Conservation (phyloP, 2,888 invertebrate species). For the Serrognathus titanus region DNA sequence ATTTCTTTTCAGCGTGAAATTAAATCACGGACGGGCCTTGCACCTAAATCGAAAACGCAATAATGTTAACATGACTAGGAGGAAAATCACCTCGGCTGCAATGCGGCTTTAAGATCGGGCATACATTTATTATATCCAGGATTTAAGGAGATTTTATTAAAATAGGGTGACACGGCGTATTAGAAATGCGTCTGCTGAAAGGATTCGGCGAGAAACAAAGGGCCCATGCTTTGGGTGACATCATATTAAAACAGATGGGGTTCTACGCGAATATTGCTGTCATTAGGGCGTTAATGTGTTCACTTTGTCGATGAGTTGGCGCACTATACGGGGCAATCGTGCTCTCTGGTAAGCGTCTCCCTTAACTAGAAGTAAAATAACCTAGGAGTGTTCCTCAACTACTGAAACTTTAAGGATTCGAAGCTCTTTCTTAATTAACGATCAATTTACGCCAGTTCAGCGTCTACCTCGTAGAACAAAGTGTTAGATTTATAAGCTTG, state of each 20-base stretch:
- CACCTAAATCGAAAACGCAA: no score
- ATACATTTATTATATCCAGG: no score
- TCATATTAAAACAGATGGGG: slow-evolving; percentile 21
- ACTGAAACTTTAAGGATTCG: slow-evolving; percentile 2
- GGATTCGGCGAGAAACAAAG: neutral
- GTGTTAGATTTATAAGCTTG: slow-evolving; percentile 16
- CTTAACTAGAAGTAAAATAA: neutral
- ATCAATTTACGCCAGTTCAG: slow-evolving; percentile 4
- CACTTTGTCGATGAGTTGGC: slow-evolving; percentile 20
- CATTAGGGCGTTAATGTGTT: slow-evolving; percentile 23
- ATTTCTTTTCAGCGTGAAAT: no score
- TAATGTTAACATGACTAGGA: no score
- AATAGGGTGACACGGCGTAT: no score
- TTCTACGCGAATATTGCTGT: slow-evolving; percentile 18
- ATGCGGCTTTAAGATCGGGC: no score
- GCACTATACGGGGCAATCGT: slow-evolving; percentile 1
- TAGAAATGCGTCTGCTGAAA: no score
- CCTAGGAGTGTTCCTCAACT: slow-evolving; percentile 1
- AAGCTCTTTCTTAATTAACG: slow-evolving; percentile 17
- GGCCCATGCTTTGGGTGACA: slow-evolving; percentile 13
- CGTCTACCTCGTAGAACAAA: slow-evolving; percentile 5
- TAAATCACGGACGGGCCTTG: no score
- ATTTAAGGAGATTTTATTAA: no score
- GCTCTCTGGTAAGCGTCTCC: neutral
- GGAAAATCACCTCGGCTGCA: no score